phyloP scores from a whole-genome alignment of 2,113 vertebrate genomes.

The Eurystomus gularis region DNA sequence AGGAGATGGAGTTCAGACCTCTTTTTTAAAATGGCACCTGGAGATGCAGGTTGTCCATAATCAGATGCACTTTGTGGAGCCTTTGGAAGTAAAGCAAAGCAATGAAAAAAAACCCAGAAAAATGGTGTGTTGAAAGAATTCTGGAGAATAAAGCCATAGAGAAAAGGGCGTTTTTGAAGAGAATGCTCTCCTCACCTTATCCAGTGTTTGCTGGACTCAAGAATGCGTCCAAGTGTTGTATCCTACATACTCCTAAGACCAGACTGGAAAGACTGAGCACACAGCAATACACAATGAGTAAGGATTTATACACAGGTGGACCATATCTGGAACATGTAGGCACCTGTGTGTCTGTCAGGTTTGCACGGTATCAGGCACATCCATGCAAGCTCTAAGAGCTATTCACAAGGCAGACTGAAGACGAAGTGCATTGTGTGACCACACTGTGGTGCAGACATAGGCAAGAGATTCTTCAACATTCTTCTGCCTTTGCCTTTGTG shows the following conservation, averaged over 20 bases:
- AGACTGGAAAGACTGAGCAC: not conserved
- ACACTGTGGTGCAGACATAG: not conserved
- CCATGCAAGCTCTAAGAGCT: not conserved
- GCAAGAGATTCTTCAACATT: not conserved
- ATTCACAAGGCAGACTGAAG: not conserved
- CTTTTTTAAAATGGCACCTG: not conserved
- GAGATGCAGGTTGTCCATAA: not conserved
- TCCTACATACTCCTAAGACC: not conserved
- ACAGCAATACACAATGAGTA: not conserved
- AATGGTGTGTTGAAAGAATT: not conserved
- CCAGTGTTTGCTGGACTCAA: not conserved
- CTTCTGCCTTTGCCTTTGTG: not conserved
- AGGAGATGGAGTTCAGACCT: not conserved
- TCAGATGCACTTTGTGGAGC: not conserved
- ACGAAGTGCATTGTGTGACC: rapidly evolving
- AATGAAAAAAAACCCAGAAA: not conserved
- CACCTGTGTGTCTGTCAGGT: rapidly evolving
- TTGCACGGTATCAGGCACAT: not conserved
- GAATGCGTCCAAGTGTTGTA: not conserved
- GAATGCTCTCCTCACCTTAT: not conserved
- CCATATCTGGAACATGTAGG: rapidly evolving
- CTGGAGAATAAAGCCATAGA: not conserved
- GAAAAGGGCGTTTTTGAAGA: not conserved
- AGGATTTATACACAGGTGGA: not conserved
- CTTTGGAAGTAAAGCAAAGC: not conserved